Evolutionary conservation across 2,888 invertebrate species (phyloP).

Genomic region (Stenodema calcarata): DNA sequence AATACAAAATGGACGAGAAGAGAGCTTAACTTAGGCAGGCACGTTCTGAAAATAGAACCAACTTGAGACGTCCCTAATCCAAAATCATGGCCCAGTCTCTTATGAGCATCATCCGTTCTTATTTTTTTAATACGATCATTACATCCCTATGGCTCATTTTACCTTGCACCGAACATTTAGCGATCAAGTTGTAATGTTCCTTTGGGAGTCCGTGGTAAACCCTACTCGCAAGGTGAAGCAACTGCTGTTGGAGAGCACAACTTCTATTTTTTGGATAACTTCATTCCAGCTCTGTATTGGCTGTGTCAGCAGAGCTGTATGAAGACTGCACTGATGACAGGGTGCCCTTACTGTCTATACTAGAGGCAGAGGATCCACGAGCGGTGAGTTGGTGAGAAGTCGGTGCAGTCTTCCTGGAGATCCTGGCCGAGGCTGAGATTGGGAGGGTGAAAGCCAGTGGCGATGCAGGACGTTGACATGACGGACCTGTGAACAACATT

Average conservation of each 20-base stretch:
- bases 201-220: background rate
- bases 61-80: background rate
- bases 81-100: conserved; percentile 33
- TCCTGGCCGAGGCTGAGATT: background rate
- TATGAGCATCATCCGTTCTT: conserved; percentile 13
- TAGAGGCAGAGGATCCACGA: too few relatives aligned
- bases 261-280: too few relatives aligned
- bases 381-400: too few relatives aligned
- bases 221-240: background rate
- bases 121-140: conserved; percentile 41
- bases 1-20: conserved; percentile 44
- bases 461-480: background rate
- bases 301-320: background rate
- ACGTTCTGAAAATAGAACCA: conserved; percentile 3
- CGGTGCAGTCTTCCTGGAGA: background rate
- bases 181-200: background rate
- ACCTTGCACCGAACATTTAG: background rate
- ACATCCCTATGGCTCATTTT: background rate
- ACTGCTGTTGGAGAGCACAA: background rate
- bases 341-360: background rate
- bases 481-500: background rate
- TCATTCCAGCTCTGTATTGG: too few relatives aligned
- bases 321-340: background rate
- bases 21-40: conserved; percentile 1
- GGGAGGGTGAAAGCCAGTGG: background rate